A percentile compares a stretch with the other conserved stretches of the same genome.
Evolutionary conservation across 1,140 invertebrate species (phyloP).

Genomic region (Drosophila parabipectinata): DNA sequence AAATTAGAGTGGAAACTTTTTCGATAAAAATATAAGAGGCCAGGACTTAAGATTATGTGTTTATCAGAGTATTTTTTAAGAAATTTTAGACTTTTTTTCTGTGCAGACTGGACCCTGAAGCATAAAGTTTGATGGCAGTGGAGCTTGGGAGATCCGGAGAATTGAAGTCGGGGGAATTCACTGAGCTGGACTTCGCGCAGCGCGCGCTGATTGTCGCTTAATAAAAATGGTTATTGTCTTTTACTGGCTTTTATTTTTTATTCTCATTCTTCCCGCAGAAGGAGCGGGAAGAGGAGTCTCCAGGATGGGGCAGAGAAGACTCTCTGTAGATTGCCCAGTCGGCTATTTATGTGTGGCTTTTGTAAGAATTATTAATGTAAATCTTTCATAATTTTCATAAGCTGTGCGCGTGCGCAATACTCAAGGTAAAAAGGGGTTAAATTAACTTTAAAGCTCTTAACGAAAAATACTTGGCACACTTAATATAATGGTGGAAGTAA

Average conservation of each 20-base stretch:
- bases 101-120: constrained; percentile 29
- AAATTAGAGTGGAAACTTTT: background rate
- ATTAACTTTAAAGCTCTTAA: background rate
- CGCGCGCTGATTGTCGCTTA: constrained; percentile 81
- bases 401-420: constrained; percentile 73
- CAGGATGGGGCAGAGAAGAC: constrained; percentile 4
- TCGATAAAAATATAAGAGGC: background rate
- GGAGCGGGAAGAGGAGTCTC: background rate
- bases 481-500: background rate
- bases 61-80: too few species aligned
- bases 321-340: constrained; percentile 51
- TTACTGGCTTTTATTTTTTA: constrained; percentile 21
- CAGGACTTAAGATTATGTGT: too few species aligned
- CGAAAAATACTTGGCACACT: background rate
- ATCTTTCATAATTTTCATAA: constrained; percentile 82
- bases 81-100: background rate
- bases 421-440: constrained; percentile 6
- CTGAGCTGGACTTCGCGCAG: constrained; percentile 59
- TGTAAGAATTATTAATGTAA: constrained; percentile 83
- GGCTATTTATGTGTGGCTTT: constrained; percentile 81
- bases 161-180: constrained; percentile 17
- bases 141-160: constrained; percentile 15
- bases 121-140: constrained; percentile 18
- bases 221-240: constrained; percentile 83
- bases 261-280: background rate